Evolutionary conservation across 2,797 vertebrate species (phyloP), one percentile per base, ranked within the genome.

Genomic region (Taenioides sp.): DNA sequence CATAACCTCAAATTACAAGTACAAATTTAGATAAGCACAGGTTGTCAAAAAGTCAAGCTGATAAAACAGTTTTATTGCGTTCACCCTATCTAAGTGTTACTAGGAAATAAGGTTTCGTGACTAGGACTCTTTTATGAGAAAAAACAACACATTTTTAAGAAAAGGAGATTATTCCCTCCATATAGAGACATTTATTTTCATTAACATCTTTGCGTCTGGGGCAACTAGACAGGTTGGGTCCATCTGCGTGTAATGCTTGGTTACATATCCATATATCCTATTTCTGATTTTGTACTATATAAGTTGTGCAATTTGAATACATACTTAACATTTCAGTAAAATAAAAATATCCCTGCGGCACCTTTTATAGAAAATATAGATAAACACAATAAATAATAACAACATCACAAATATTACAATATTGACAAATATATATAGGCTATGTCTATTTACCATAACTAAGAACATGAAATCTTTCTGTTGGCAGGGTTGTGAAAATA

Each of bases 1-100:
- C 28, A 7, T 82, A 77, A 87, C 84, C 84, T 77, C 2, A 2
- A 31, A 37, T 84, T 88, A 89, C 37, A 58, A 86, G 40, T 69
- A 55, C 73, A 75, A 91, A 92, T 91, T 90, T 85, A 91, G 89
- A 93, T 91, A 90, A 91, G 79, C 7, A 50, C 16, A 76, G 76
- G 76, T 82, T 77, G 80, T 79, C 77, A 84, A 70, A 87, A 80
- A 89, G 87, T 88, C 87, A 91, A 82, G 75, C 78, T 73, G 78
- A 79, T 83, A 70, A 84, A 27, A 73, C 28, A 7, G 57, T 83
- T 87, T 47, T 84, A 87, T 71, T 75, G 78, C 4, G 6, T 9
- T 50, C 1, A 6, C 27, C 12, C 7, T 85, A 85, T 88, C 90
- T 80, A 91, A 87, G 84, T 66, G 52, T 40, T 78, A 85, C 77